Conservation (phyloP, 2,797 vertebrate species). For the Cryptoprocta ferox region DNA sequence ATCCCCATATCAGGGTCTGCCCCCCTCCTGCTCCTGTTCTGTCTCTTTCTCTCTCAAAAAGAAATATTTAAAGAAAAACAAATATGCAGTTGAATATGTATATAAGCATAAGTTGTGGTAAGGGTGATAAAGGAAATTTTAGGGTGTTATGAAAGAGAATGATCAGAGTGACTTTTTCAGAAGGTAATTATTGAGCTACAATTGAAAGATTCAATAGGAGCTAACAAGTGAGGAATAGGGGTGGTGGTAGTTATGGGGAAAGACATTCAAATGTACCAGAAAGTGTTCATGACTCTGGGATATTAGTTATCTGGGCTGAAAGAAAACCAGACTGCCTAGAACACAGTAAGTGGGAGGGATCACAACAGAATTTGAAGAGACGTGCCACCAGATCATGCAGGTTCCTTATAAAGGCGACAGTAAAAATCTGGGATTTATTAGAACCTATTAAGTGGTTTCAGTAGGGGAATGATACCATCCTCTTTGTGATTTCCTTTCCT, state of each 20-base stretch:
- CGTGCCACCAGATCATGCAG: not conserved
- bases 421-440: not conserved
- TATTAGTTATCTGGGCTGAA: not conserved
- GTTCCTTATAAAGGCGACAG: not conserved
- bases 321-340: not conserved
- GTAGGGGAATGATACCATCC: not conserved
- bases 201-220: fast-evolving
- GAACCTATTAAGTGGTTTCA: not conserved
- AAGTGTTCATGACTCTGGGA: not conserved
- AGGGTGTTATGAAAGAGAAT: not conserved
- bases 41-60: too few species aligned
- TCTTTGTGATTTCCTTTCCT: not conserved
- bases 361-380: not conserved
- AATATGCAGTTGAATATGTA: not conserved
- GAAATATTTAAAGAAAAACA: too few species aligned
- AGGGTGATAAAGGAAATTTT: not conserved
- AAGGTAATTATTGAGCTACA: not conserved
- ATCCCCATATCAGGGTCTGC: too few species aligned
- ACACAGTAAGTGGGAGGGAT: not conserved
- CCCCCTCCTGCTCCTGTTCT: too few species aligned
- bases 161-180: not conserved
- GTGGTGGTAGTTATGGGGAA: not conserved
- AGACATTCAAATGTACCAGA: not conserved
- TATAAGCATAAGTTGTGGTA: not conserved
- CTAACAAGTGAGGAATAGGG: not conserved